Percentiles rank a stretch among this genome's conserved stretches.
phyloP scores from a whole-genome alignment of 1,140 invertebrate genomes.

The Holotrichia oblita region DNA sequence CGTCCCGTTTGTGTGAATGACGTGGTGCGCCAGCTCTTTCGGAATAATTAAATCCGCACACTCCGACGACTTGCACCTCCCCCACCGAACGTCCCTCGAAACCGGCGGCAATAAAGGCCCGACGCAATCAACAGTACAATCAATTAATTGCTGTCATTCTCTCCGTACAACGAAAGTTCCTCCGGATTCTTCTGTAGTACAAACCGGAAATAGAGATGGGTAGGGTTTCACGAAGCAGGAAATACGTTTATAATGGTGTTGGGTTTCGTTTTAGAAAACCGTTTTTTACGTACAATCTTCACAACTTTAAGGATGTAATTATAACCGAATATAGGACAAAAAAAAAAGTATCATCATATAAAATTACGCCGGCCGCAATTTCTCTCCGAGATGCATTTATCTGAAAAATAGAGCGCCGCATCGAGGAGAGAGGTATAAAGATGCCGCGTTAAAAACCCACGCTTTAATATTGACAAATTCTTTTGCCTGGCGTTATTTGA shows the following conservation, averaged over 20 bases:
- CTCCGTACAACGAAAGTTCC: background rate
- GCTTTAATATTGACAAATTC: too few relatives aligned
- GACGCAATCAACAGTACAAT: constrained; percentile 2
- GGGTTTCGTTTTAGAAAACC: background rate
- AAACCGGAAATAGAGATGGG: background rate
- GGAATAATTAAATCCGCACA: background rate
- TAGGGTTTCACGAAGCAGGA: background rate
- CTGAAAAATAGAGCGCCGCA: too few relatives aligned
- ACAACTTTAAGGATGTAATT: too few relatives aligned
- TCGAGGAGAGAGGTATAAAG: too few relatives aligned
- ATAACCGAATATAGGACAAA: too few relatives aligned
- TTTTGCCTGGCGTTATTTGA: too few relatives aligned
- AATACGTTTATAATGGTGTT: background rate
- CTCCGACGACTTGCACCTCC: background rate
- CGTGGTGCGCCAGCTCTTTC: background rate
- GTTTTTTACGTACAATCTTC: too few relatives aligned
- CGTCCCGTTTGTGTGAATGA: background rate
- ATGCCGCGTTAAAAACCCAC: too few relatives aligned
- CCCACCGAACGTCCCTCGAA: background rate
- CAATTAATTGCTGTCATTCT: constrained; percentile 6
- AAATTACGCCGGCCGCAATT: too few relatives aligned
- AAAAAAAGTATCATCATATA: too few relatives aligned
- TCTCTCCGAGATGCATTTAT: too few relatives aligned
- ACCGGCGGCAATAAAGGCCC: background rate
- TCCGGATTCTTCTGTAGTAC: background rate